Evolutionary conservation across 2,113 vertebrate genomes (phyloP), one percentile per base, ranked within the genome.

Genomic region (Ovis aries): DNA sequence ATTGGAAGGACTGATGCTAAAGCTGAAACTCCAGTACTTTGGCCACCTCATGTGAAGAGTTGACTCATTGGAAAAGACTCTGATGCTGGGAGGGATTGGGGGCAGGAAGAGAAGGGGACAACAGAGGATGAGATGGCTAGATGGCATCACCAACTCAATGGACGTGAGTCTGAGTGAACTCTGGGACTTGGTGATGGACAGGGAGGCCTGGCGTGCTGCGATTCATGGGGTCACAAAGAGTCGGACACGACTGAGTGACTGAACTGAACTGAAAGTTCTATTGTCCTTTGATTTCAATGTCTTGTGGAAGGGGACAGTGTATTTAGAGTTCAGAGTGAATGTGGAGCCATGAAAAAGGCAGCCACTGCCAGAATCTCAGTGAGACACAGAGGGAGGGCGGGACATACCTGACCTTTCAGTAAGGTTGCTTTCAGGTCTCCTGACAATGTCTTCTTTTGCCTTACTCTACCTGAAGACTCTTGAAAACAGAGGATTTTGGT

Each of bases 121-220:
- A 19, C 2, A 8, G 0, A 55, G 19, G 53, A 27, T 59, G 10
- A 59, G 0, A 59, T 5, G 25, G 25, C 57, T 27, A 10, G 23
- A 27, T 27, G 23, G 57, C 57, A 59, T 59, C 57, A 27, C 1
- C 0, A 10, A 59, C 2, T 27, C 10, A 0, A 59, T 59, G 57
- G 4, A 59, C 2, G 0, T 27, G 57, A 11, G 1, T 12, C 0
- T 59, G 57, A 11, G 9, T 59, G 23, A 27, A 59, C 23, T 59
- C 57, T 0, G 0, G 23, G 23, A 11, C 10, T 25, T 59, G 57
- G 57, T 59, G 57, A 59, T 59, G 57, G 10, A 59, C 57, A 59
- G 57, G 25, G 57, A 59, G 4, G 57, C 57, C 25, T 27, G 25
- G 4, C 0, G 2, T 27, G 11, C 11, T 27, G 10, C 57, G 1